Conservation (phyloP, 2,797 vertebrate genomes). For the Luscinia luscinia region DNA sequence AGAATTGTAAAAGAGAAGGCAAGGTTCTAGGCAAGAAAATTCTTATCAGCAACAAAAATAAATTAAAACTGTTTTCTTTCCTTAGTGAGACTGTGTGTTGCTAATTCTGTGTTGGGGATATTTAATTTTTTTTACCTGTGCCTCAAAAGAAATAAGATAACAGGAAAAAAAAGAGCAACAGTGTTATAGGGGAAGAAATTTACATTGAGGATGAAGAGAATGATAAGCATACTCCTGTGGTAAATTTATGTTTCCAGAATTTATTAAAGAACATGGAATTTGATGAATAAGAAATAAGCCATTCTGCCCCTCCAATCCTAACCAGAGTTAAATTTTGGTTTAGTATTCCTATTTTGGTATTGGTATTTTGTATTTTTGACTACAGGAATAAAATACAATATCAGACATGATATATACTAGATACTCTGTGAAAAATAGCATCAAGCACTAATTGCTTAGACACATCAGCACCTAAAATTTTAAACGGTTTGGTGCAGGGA, state of each 20-base stretch:
- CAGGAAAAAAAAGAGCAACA: neutral
- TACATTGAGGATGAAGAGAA: neutral
- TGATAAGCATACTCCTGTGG: neutral
- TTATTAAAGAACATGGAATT: neutral
- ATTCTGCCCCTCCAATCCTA: accelerated
- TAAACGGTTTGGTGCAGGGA: neutral
- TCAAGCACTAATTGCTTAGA: neutral
- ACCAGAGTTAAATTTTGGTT: neutral
- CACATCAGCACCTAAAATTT: neutral
- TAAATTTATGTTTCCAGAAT: neutral
- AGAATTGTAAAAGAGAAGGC: constrained; percentile 1
- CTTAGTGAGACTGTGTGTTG: neutral
- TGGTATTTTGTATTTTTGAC: neutral
- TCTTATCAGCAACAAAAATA: constrained; percentile 19
- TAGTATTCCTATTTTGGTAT: neutral
- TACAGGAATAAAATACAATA: neutral
- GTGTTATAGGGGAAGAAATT: neutral
- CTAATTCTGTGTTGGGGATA: neutral
- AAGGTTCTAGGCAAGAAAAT: constrained; percentile 19
- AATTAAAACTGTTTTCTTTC: constrained; percentile 16
- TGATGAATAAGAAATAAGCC: neutral
- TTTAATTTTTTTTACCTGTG: neutral
- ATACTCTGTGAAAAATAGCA: neutral
- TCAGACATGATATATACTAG: neutral
- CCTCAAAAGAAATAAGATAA: neutral